Evolutionary conservation across 2,797 vertebrate genomes (phyloP).

Genomic region (Alectoris magna): DNA sequence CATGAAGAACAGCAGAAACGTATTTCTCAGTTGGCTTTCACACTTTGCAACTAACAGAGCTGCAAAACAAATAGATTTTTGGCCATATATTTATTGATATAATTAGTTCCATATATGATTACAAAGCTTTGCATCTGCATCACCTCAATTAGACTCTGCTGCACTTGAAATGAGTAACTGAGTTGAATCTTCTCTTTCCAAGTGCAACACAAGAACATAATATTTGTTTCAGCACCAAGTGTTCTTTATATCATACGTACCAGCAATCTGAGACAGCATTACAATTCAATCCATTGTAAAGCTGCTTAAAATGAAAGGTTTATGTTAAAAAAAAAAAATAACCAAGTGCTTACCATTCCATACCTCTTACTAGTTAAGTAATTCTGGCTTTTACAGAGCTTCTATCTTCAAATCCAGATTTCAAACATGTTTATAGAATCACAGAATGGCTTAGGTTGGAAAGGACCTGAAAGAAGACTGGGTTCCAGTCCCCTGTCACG

Average conservation of each 20-base stretch:
- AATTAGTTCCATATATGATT: background rate
- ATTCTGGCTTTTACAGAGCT: background rate
- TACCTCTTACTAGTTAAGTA: background rate
- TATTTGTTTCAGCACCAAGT: background rate
- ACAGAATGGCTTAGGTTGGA: too few relatives aligned
- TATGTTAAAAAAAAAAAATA: background rate
- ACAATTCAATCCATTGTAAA: background rate
- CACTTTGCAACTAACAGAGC: background rate
- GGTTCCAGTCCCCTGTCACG: too few relatives aligned
- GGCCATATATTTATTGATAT: background rate
- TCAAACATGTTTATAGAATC: background rate
- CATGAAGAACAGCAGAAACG: background rate
- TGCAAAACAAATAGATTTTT: background rate
- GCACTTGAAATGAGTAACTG: background rate
- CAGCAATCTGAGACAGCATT: background rate
- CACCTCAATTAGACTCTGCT: background rate
- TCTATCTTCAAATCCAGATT: background rate
- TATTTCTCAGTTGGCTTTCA: background rate
- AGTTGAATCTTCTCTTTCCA: background rate
- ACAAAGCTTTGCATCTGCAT: constrained; percentile 6
- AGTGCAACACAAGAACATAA: background rate
- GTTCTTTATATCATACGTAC: background rate
- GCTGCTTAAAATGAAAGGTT: background rate
- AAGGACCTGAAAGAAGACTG: too few relatives aligned
- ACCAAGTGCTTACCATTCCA: background rate